Percentiles rank a stretch among this genome's conserved stretches.
These are phyloP conservation scores for Collichthys lucidus DNA, from an alignment of 2,113 vertebrate genomes.

Conservation along the genomic window DNA sequence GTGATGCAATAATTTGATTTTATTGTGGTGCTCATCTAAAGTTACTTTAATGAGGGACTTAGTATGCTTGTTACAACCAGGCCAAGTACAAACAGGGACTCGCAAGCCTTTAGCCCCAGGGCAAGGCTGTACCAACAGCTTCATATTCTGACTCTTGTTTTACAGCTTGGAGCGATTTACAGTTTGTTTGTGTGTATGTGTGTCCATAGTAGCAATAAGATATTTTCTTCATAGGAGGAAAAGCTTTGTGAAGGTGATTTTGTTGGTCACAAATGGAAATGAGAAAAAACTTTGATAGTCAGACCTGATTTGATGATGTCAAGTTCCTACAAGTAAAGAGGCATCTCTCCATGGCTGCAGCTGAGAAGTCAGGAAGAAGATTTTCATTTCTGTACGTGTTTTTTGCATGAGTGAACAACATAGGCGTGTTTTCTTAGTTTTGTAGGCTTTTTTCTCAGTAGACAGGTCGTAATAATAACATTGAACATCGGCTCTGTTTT, in stretches of 20 bases:
- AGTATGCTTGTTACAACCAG: background rate
- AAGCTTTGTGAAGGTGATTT: background rate
- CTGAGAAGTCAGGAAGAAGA: background rate
- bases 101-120: background rate
- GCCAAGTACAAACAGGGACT: background rate
- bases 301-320: background rate
- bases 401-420: background rate
- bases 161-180: background rate
- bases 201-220: background rate
- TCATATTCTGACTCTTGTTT: constrained; percentile 7
- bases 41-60: constrained; percentile 11
- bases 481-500: background rate
- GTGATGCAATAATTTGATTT: constrained; percentile 42
- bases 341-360: background rate
- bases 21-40: constrained; percentile 5
- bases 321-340: background rate
- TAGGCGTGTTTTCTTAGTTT: background rate
- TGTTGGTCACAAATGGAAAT: background rate
- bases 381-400: background rate
- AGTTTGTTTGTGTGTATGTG: background rate
- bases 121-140: background rate
- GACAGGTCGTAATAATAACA: background rate
- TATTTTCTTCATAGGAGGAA: background rate
- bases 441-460: background rate
- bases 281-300: background rate